phyloP scores from a whole-genome alignment of 2,113 vertebrate species.

The Phoenicopterus ruber region DNA sequence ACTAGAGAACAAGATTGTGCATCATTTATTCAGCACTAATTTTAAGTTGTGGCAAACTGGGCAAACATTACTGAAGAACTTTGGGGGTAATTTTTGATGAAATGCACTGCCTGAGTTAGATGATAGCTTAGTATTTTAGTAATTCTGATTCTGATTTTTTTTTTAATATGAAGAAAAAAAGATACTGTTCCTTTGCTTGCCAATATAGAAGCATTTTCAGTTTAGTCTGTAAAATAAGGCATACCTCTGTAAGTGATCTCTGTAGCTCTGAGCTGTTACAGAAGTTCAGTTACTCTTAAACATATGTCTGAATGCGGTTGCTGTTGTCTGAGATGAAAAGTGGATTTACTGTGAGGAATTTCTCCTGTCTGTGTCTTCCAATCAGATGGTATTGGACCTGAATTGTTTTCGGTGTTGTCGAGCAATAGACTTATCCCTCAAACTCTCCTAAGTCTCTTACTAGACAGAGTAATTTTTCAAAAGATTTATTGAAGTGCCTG shows the following conservation, averaged over 20 bases:
- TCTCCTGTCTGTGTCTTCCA: background rate
- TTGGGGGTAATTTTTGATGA: background rate
- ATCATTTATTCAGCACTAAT: conserved; percentile 11
- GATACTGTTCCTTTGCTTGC: too few species aligned
- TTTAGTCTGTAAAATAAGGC: background rate
- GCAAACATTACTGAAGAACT: background rate
- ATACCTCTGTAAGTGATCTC: background rate
- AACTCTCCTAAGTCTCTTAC: background rate
- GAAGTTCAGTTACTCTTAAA: background rate
- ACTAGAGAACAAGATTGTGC: background rate
- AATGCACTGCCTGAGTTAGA: background rate
- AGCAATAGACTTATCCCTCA: background rate
- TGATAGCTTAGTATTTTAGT: background rate
- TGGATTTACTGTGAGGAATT: background rate
- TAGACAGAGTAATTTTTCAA: background rate
- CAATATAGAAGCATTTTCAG: too few species aligned
- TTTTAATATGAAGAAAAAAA: background rate
- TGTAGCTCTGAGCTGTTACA: background rate
- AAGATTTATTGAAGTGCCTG: background rate
- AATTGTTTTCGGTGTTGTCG: background rate
- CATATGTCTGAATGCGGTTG: background rate
- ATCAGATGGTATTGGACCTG: background rate
- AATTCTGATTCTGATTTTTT: background rate
- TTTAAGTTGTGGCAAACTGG: conserved; percentile 12
- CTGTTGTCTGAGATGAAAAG: background rate